These are phyloP conservation scores for Pseudobourletiella spinata DNA, from an alignment of 1,140 invertebrate species.

Conservation along the genomic window DNA sequence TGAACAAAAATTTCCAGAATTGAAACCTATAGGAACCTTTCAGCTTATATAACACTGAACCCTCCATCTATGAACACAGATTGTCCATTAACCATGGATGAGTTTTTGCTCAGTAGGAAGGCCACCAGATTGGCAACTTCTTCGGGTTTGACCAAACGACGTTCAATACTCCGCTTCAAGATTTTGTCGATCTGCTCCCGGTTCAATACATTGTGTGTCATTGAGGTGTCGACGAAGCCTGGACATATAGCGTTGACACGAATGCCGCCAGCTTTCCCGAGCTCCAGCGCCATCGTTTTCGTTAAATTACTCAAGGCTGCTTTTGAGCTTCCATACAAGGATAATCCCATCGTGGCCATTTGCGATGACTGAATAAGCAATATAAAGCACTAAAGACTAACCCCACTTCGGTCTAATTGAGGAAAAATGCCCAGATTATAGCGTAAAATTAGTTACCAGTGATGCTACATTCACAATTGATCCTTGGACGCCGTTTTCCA, in stretches of 20 bases:
- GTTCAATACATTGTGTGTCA: neutral
- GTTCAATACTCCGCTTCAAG: neutral
- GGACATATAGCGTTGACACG: conserved; percentile 35
- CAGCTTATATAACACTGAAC: no score
- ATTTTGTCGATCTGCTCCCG: neutral
- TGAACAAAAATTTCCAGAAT: no score
- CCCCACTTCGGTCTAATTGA: neutral
- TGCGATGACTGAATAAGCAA: neutral
- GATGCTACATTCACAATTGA: conserved; percentile 23
- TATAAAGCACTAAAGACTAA: neutral
- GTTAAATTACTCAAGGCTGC: conserved; percentile 19
- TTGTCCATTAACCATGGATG: conserved; percentile 7
- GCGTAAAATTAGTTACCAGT: conserved; percentile 4
- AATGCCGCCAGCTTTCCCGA: conserved; percentile 36
- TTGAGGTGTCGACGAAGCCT: neutral
- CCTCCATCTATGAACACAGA: neutral
- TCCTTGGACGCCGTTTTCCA: conserved; percentile 40
- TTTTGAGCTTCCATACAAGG: conserved; percentile 16
- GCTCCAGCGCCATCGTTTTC: conserved; percentile 20
- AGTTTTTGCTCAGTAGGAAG: conserved; percentile 57
- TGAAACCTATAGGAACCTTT: no score
- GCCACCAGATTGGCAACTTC: conserved; percentile 72
- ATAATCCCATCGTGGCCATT: neutral
- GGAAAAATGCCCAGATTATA: neutral
- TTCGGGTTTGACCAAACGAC: conserved; percentile 36